Conservation (phyloP, 53 echinoderm and acorn worm species). For the Hippasteria phrygiana region DNA sequence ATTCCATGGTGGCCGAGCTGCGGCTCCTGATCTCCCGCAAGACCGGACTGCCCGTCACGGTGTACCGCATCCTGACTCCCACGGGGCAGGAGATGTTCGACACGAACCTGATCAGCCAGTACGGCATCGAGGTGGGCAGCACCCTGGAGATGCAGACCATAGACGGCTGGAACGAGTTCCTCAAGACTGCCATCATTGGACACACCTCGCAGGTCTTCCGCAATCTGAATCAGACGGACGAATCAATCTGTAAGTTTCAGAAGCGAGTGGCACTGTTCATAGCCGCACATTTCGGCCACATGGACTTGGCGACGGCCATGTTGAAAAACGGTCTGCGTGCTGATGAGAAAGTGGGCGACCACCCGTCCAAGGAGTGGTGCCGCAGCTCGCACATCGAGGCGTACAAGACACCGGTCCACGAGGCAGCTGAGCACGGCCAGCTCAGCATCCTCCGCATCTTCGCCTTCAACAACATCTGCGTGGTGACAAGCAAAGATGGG, state of each 20-base stretch:
- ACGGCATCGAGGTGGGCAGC: constrained; percentile 75
- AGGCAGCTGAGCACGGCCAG: constrained; percentile 92
- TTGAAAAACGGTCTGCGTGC: constrained; percentile 81
- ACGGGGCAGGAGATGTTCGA: constrained; percentile 83
- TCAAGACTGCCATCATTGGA: constrained; percentile 83
- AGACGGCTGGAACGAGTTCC: constrained; percentile 98
- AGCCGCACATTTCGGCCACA: constrained; percentile 92
- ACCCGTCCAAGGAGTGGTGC: constrained; percentile 94
- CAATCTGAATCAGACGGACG: constrained; percentile 73
- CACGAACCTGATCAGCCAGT: constrained; percentile 67
- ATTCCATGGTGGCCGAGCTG: constrained; percentile 81
- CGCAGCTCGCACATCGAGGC: constrained; percentile 82
- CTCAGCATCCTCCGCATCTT: constrained; percentile 91
- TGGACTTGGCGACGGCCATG: constrained; percentile 86
- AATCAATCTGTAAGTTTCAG: constrained; percentile 83
- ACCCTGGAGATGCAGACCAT: constrained; percentile 82
- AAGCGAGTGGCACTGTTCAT: constrained; percentile 88
- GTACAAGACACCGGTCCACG: constrained; percentile 87
- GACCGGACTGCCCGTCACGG: constrained; percentile 88
- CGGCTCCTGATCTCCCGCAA: constrained; percentile 78
- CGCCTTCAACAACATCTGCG: constrained; percentile 89
- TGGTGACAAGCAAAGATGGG: constrained; percentile 90
- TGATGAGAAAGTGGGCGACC: constrained; percentile 92
- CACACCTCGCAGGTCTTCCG: constrained; percentile 81
- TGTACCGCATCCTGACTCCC: constrained; percentile 74